phyloP scores from a whole-genome alignment of 2,888 invertebrate species.

The Kuschelorhynchus macadamiae region DNA sequence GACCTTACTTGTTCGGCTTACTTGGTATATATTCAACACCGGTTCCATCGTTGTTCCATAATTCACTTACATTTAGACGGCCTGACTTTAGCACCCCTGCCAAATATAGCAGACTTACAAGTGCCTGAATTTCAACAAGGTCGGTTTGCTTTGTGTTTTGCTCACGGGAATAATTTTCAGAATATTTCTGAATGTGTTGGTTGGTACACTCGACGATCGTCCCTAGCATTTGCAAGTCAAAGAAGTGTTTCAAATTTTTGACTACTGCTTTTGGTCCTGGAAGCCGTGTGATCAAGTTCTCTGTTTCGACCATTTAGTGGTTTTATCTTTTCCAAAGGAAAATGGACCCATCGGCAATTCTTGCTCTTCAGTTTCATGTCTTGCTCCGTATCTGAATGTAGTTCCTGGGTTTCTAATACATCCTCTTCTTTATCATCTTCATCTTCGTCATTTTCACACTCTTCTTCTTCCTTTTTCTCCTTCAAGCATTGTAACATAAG shows the following conservation, averaged over 20 bases:
- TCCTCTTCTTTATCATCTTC: too few species aligned
- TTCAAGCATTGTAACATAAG: neutral
- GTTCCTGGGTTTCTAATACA: too few species aligned
- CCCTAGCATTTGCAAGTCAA: conserved; percentile 51
- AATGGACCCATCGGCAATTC: neutral
- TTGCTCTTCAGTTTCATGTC: neutral
- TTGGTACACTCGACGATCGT: conserved; percentile 55
- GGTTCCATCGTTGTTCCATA: conserved; percentile 56
- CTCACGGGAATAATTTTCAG: neutral
- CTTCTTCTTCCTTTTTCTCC: neutral
- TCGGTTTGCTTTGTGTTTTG: conserved; percentile 30
- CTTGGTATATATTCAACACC: conserved; percentile 59
- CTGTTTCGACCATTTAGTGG: neutral
- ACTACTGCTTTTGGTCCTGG: conserved; percentile 1
- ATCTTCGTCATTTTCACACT: neutral
- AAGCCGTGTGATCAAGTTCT: conserved; percentile 7
- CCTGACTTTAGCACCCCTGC: conserved; percentile 55
- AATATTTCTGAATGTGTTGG: conserved; percentile 54
- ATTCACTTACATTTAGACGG: conserved; percentile 52
- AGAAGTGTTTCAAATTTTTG: conserved; percentile 48
- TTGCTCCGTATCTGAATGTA: neutral
- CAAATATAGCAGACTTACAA: conserved; percentile 59
- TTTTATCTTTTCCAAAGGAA: conserved; percentile 14
- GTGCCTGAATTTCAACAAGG: conserved; percentile 55
- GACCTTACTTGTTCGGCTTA: conserved; percentile 56